Evolutionary conservation across 2,113 vertebrate species (phyloP).

Genomic region (Gymnarchus niloticus): DNA sequence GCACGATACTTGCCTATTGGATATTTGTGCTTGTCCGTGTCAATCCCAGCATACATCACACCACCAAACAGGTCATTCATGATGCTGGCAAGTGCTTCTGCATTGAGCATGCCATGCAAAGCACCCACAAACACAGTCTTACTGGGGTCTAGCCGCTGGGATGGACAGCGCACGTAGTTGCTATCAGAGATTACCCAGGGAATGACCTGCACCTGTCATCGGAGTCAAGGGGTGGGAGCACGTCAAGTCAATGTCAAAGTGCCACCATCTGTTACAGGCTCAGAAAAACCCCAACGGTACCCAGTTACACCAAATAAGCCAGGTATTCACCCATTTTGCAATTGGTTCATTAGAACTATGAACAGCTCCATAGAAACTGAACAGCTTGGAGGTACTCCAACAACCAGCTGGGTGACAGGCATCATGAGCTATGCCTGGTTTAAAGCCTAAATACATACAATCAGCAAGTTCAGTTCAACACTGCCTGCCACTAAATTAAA

Average conservation of each 20-base stretch:
- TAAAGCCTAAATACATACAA: no score
- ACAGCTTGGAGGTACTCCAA: background rate
- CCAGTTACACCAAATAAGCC: no score
- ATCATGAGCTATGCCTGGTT: no score
- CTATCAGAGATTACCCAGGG: slow-evolving; percentile 97
- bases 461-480: no score
- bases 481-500: no score
- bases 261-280: no score
- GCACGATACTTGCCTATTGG: slow-evolving; percentile 79
- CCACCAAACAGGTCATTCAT: slow-evolving; percentile 94
- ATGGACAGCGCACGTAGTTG: slow-evolving; percentile 89
- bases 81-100: slow-evolving; percentile 88
- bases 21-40: slow-evolving; percentile 99
- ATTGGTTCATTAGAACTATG: background rate
- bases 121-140: slow-evolving; percentile 97
- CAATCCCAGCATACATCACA: slow-evolving; percentile 93
- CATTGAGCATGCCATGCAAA: slow-evolving; percentile 93
- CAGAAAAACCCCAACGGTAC: no score
- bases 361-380: no score
- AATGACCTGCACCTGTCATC: slow-evolving; percentile 91
- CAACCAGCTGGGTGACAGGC: no score
- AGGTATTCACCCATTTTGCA: background rate
- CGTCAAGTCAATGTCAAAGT: no score
- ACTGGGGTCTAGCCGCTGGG: slow-evolving; percentile 88
- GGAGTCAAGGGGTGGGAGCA: background rate